phyloP scores from a whole-genome alignment of 1,140 invertebrate species.

The Bilobella aurantiaca region DNA sequence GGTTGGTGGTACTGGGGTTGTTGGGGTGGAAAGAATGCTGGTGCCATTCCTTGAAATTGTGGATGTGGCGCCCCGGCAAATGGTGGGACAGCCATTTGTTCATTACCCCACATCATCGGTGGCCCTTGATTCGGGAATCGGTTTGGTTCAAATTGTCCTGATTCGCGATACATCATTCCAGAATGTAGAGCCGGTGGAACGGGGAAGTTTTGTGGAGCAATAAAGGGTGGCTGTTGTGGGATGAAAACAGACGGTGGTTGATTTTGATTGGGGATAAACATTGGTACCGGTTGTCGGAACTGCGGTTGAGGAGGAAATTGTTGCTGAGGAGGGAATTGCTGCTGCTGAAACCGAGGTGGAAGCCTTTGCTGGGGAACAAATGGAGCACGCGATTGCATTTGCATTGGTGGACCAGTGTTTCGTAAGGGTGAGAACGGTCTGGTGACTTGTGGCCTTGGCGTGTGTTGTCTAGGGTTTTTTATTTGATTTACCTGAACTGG shows the following conservation, averaged over 20 bases:
- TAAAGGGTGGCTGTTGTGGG: background rate
- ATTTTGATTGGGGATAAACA: background rate
- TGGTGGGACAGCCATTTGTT: background rate
- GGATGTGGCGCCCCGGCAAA: background rate
- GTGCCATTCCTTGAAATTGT: conserved; percentile 4
- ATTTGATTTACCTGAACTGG: too few relatives aligned
- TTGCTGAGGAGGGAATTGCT: too few relatives aligned
- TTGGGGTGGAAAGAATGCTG: background rate
- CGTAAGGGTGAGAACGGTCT: too few relatives aligned
- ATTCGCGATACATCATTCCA: background rate
- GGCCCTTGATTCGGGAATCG: background rate
- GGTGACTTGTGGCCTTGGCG: too few relatives aligned
- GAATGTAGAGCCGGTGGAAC: background rate
- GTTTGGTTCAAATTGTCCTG: background rate
- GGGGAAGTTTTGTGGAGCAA: background rate
- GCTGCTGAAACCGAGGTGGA: too few relatives aligned
- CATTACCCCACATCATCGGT: background rate
- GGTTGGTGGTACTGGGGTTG: background rate
- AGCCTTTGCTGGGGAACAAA: too few relatives aligned
- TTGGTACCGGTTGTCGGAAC: background rate
- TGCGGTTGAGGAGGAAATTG: background rate
- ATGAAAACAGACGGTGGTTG: background rate
- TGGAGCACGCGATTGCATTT: too few relatives aligned
- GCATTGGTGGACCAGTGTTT: too few relatives aligned
- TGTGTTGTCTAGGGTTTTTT: too few relatives aligned